Evolutionary conservation across 2,797 vertebrate genomes (phyloP).

Genomic region (Acanthopagrus latus): DNA sequence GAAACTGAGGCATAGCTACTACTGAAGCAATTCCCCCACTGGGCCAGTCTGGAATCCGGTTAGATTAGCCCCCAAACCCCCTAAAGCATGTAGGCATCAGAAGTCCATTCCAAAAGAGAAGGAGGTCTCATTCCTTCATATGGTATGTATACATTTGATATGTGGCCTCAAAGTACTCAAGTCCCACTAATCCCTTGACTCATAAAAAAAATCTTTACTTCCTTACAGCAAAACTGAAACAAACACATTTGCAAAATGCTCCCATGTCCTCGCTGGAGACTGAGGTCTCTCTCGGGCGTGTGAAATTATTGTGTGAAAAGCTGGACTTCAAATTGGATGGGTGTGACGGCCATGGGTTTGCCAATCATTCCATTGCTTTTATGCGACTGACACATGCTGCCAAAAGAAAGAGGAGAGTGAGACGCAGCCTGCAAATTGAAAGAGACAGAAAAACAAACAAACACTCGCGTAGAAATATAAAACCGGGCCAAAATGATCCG

Average conservation of each 20-base stretch:
- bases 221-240: slow-evolving; percentile 48
- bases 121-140: slow-evolving; percentile 30
- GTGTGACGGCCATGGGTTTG: slow-evolving; percentile 67
- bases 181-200: slow-evolving; percentile 40
- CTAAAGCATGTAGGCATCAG: slow-evolving; percentile 62
- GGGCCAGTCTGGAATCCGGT: slow-evolving; percentile 57
- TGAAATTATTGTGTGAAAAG: slow-evolving; percentile 74
- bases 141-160: slow-evolving; percentile 42
- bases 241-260: slow-evolving; percentile 49
- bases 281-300: slow-evolving; percentile 65
- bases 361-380: slow-evolving; percentile 68
- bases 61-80: slow-evolving; percentile 50
- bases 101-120: slow-evolving; percentile 40
- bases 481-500: background rate
- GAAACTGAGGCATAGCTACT: slow-evolving; percentile 18
- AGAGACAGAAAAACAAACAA: slow-evolving; percentile 36
- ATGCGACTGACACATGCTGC: slow-evolving; percentile 56
- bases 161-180: slow-evolving; percentile 27
- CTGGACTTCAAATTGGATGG: slow-evolving; percentile 57
- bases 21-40: slow-evolving; percentile 50
- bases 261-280: slow-evolving; percentile 48
- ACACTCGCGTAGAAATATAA: slow-evolving; percentile 16
- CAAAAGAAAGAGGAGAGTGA: slow-evolving; percentile 48
- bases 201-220: slow-evolving; percentile 44
- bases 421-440: slow-evolving; percentile 46